These are phyloP conservation scores for Zoanthus sansibaricus DNA, from an alignment of 92 coral and sea anemone species.

Conservation along the genomic window DNA sequence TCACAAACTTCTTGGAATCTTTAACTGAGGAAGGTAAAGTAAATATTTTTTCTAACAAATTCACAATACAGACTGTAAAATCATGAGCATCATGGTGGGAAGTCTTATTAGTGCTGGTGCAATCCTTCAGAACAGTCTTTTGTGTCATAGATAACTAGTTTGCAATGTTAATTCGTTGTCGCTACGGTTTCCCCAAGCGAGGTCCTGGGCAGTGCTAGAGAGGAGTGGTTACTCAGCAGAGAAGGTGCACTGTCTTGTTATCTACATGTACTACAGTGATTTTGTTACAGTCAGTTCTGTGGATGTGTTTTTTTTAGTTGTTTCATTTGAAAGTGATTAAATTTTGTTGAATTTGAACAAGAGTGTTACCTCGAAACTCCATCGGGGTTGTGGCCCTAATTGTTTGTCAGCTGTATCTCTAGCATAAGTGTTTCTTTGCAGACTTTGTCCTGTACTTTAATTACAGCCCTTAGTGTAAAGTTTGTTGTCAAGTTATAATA, in stretches of 20 bases:
- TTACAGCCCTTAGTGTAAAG: slow-evolving; percentile 28
- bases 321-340: background rate
- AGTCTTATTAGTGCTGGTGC: slow-evolving; percentile 23
- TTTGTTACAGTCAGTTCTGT: slow-evolving; percentile 7
- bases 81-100: slow-evolving; percentile 22
- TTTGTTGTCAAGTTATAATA: slow-evolving; percentile 17
- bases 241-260: slow-evolving; percentile 1
- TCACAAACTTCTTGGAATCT: slow-evolving; percentile 28
- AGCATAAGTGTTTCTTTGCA: slow-evolving; percentile 32
- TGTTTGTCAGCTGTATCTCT: slow-evolving; percentile 23
- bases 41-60: slow-evolving; percentile 14
- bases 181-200: slow-evolving; percentile 1
- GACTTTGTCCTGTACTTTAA: slow-evolving; percentile 25
- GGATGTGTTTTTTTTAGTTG: background rate
- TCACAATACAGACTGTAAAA: slow-evolving; percentile 27
- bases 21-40: slow-evolving; percentile 19
- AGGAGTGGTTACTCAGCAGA: slow-evolving; percentile 6
- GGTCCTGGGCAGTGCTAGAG: slow-evolving; percentile 1
- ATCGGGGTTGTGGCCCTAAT: slow-evolving; percentile 15
- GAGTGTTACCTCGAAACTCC: too few species aligned
- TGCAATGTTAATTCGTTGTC: slow-evolving; percentile 17
- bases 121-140: slow-evolving; percentile 32
- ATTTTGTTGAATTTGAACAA: too few species aligned
- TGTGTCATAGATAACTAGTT: slow-evolving; percentile 36
- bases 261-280: background rate